These are phyloP conservation scores for Epirrhoe alternata DNA, from an alignment of 2,888 invertebrate species.

Conservation along the genomic window DNA sequence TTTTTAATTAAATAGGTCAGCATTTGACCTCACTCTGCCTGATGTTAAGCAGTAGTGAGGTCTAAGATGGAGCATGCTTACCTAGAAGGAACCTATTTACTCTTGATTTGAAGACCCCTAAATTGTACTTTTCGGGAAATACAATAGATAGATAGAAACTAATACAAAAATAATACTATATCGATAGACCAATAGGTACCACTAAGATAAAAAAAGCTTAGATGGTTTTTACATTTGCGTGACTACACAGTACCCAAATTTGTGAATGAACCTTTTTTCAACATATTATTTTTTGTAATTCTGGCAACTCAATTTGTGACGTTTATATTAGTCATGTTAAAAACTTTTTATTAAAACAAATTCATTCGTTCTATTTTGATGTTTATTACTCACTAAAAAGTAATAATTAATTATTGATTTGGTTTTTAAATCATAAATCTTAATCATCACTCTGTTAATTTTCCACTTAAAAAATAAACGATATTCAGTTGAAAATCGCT, in stretches of 20 bases:
- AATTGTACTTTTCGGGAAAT: too few relatives aligned
- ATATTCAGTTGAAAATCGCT: constrained; percentile 57
- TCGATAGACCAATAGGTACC: too few relatives aligned
- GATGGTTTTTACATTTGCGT: background rate
- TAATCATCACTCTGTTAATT: background rate
- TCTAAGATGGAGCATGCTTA: too few relatives aligned
- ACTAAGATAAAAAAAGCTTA: background rate
- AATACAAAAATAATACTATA: too few relatives aligned
- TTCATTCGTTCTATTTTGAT: background rate
- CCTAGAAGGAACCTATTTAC: too few relatives aligned
- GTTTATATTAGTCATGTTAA: constrained; percentile 19
- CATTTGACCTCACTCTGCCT: too few relatives aligned
- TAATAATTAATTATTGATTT: background rate
- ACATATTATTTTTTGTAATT: background rate
- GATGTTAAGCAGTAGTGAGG: too few relatives aligned
- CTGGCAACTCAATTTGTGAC: constrained; percentile 23
- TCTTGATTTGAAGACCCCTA: too few relatives aligned
- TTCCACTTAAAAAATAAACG: constrained; percentile 37
- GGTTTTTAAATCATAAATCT: background rate
- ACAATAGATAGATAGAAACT: too few relatives aligned
- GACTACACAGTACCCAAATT: constrained; percentile 4
- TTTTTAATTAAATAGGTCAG: too few relatives aligned
- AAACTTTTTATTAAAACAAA: constrained; percentile 14
- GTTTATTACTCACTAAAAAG: background rate
- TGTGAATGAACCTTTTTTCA: constrained; percentile 7